Percentiles rank a stretch among this genome's conserved stretches.
Evolutionary conservation across 2,113 vertebrate genomes (phyloP).

Genomic region (Protomyctophum bolini): DNA sequence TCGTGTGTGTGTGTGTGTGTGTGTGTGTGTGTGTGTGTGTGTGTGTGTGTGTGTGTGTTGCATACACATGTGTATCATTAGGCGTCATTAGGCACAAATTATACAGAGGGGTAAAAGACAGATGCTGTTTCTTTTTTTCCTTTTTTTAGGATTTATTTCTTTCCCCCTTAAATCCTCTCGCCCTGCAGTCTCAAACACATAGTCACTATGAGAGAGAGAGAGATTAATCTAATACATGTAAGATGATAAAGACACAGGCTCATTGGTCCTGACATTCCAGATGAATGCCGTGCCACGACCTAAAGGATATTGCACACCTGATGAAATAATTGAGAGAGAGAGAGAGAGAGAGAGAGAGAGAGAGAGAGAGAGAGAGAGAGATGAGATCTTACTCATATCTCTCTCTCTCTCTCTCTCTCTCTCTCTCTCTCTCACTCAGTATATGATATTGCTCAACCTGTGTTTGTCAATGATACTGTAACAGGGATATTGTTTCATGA

Average conservation of each 20-base stretch:
- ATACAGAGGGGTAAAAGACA: slow-evolving; percentile 66
- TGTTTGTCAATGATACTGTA: not conserved
- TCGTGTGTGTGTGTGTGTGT: slow-evolving; percentile 7
- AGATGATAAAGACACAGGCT: slow-evolving; percentile 56
- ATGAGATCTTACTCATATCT: slow-evolving; percentile 2
- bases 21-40: slow-evolving; percentile 24
- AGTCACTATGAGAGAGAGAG: slow-evolving; percentile 10
- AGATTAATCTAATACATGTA: slow-evolving; percentile 51
- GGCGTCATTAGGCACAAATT: slow-evolving; percentile 74
- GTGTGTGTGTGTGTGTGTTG: slow-evolving; percentile 30
- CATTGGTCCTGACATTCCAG: slow-evolving; percentile 57
- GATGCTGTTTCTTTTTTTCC: slow-evolving; percentile 52
- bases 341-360: slow-evolving; percentile 5
- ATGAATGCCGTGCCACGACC: slow-evolving; percentile 45
- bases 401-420: slow-evolving; percentile 13
- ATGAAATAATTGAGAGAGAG: not conserved
- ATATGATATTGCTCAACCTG: slow-evolving; percentile 15
- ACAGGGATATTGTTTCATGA: slow-evolving; percentile 14
- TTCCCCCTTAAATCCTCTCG: not conserved
- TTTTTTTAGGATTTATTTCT: not conserved
- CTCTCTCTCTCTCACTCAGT: slow-evolving; percentile 14
- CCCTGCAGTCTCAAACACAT: slow-evolving; percentile 25
- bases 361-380: slow-evolving; percentile 14
- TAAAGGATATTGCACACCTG: slow-evolving; percentile 51
- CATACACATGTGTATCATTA: slow-evolving; percentile 71